Evolutionary conservation across 2,113 vertebrate genomes (phyloP).

Genomic region (Lipophrys pholis): DNA sequence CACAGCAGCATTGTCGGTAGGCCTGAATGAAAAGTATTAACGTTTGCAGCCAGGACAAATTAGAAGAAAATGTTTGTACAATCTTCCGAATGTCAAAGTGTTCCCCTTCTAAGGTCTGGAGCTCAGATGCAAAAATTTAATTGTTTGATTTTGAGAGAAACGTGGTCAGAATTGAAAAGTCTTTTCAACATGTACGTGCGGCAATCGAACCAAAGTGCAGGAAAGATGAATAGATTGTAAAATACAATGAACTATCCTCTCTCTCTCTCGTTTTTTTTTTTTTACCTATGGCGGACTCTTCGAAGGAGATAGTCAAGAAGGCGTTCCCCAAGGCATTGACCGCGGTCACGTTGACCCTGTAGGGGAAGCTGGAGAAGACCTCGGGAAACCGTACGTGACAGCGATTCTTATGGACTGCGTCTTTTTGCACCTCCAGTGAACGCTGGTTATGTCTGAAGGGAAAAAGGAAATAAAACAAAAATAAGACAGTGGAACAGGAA

Average conservation of each 20-base stretch:
- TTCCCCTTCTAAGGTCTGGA: slow-evolving; percentile 6
- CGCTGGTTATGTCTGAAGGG: slow-evolving; percentile 88
- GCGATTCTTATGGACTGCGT: slow-evolving; percentile 91
- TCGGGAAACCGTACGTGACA: slow-evolving; percentile 93
- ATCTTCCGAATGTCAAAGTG: slow-evolving; percentile 16
- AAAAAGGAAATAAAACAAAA: neutral
- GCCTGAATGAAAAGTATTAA: slow-evolving; percentile 21
- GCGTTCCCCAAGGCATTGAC: slow-evolving; percentile 91
- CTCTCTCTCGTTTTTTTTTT: too few species aligned
- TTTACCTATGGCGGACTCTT: slow-evolving; percentile 94
- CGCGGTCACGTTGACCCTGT: slow-evolving; percentile 93
- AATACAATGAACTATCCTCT: too few species aligned
- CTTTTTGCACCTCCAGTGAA: slow-evolving; percentile 90
- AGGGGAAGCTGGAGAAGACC: slow-evolving; percentile 93
- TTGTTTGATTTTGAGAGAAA: slow-evolving; percentile 18
- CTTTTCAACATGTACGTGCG: neutral
- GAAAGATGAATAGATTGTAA: too few species aligned
- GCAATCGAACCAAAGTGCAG: too few species aligned
- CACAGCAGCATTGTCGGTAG: neutral
- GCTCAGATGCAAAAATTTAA: slow-evolving; percentile 3
- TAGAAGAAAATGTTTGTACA: neutral
- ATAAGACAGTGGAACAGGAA: neutral
- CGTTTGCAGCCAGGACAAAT: neutral
- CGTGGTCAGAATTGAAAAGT: neutral
- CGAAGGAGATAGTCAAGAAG: slow-evolving; percentile 86